Base-by-base conservation (phyloP, 2,113 vertebrate genomes). In the Anguilla rostrata region DNA sequence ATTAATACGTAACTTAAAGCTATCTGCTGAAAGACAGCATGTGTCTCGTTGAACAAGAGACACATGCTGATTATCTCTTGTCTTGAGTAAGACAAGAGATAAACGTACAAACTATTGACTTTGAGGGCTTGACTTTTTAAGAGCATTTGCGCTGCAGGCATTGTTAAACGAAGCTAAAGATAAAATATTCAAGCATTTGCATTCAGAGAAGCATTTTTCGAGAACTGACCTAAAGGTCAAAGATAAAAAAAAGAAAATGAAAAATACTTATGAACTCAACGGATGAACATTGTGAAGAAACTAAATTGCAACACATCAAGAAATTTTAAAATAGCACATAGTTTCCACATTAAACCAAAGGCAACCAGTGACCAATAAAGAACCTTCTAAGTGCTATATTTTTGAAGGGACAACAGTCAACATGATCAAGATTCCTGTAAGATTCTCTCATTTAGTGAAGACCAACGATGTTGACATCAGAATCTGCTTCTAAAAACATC, bases 1-100 rank as follows among this genome's bases (percentile, higher is more conserved):
- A 12, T 85, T 80, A 85, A 85, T 85, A 85, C 46, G 49, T 57
- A 85, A 29, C 46, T 4, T 22, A 40, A 34, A 60, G 34, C 8
- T 75, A 12, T 75, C 26, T 20, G 75, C 53, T 34, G 8, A 56
- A 81, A 40, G 66, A 79, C n/a, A n/a, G 75, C 75, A 8, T 57
- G 49, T 40, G 34, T 81, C 56, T 60, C 79, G 43, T 29, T 46
- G 66, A 53, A 53, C 34, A 34, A 34, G 34, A 34, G 34, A 34
- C 34, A 34, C 34, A 34, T 34, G 1, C 34, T 34, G 12, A 39
- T 29, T 39, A 14, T 79, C 71, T 78, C 79, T 41, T 41, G 26
- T 40, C 66, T 71, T 63, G 75, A 78, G 34, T 43, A 49, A 78
- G 66, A 71, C 12, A n/a, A 41, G 41, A 66, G 15, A 16, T 79